phyloP scores from a whole-genome alignment of 2,888 invertebrate genomes.

The Rotaria sp. region DNA sequence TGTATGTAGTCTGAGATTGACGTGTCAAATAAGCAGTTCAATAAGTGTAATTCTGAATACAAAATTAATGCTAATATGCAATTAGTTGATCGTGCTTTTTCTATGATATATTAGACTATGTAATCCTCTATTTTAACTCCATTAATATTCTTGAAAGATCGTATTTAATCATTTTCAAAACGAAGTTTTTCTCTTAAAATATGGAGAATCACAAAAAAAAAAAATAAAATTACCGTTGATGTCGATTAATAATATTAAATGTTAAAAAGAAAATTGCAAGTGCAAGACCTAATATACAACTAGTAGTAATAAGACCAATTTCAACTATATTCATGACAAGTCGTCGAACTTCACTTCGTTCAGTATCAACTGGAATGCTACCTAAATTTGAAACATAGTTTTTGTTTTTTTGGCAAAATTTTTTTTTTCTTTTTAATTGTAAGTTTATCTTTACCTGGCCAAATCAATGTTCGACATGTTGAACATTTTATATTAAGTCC shows the following conservation, averaged over 20 bases:
- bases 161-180: no score
- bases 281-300: constrained; percentile 27
- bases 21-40: no score
- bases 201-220: no score
- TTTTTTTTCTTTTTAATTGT: neutral
- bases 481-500: neutral
- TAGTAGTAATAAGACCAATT: neutral
- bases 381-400: neutral
- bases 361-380: neutral
- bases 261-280: constrained; percentile 31
- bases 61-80: no score
- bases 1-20: no score
- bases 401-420: neutral
- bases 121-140: no score
- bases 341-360: neutral
- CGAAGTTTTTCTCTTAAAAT: no score
- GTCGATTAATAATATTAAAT: constrained; percentile 31
- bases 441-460: neutral
- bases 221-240: constrained; percentile 23
- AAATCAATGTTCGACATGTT: neutral
- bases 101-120: no score
- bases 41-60: no score
- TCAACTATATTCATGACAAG: neutral
- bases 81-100: no score
- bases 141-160: no score